Percentiles rank a stretch among this genome's conserved stretches.
These are phyloP conservation scores for Conchocele bisecta DNA, from an alignment of 2,888 invertebrate genomes.

Conservation along the genomic window DNA sequence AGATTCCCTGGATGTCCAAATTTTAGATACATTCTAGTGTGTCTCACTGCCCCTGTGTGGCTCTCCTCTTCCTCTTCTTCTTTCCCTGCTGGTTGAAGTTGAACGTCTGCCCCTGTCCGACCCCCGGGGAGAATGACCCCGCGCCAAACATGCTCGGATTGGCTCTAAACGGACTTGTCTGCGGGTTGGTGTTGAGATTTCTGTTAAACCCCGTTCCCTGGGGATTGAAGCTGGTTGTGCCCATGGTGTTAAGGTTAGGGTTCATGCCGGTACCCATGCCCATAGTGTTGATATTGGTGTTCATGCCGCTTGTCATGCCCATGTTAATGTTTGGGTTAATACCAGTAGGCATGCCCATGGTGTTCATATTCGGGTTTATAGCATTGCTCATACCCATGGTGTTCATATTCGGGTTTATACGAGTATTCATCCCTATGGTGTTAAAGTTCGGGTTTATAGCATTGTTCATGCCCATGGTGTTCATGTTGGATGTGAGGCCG, in stretches of 20 bases:
- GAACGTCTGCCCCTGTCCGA: slow-evolving; percentile 37
- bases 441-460: slow-evolving; percentile 8
- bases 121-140: slow-evolving; percentile 32
- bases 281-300: slow-evolving; percentile 4
- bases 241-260: slow-evolving; percentile 2
- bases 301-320: slow-evolving; percentile 11
- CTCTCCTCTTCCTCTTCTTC: too few relatives aligned
- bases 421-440: background rate
- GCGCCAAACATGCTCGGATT: slow-evolving; percentile 27
- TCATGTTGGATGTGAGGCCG: background rate
- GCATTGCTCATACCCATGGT: background rate
- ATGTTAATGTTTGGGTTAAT: slow-evolving; percentile 16
- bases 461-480: background rate
- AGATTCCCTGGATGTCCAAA: too few relatives aligned
- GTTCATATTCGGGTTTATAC: too few relatives aligned
- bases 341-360: slow-evolving; percentile 18
- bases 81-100: slow-evolving; percentile 43
- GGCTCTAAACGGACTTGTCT: too few relatives aligned
- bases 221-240: slow-evolving; percentile 8
- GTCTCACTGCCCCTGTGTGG: too few relatives aligned
- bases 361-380: background rate
- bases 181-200: slow-evolving; percentile 22
- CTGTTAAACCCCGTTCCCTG: slow-evolving; percentile 1
- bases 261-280: slow-evolving; percentile 1
- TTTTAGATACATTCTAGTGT: too few relatives aligned